These are phyloP conservation scores for Pachliopta kotzebuea DNA, from an alignment of 2,888 invertebrate genomes.

Conservation along the genomic window DNA sequence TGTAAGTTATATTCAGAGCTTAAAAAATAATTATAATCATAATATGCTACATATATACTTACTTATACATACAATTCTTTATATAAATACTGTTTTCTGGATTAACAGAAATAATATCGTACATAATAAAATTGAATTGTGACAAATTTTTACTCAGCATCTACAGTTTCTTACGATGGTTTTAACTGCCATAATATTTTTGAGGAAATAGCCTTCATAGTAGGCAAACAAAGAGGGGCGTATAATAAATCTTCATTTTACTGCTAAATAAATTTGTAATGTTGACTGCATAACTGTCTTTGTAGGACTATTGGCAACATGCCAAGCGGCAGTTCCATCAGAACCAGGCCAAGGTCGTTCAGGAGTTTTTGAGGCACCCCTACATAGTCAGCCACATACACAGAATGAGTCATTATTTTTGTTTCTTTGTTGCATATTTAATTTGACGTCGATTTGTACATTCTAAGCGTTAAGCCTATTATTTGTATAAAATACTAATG, in stretches of 20 bases:
- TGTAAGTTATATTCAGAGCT: no score
- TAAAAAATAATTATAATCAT: no score
- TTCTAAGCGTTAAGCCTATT: no score
- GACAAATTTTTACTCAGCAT: constrained; percentile 5
- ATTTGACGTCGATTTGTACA: neutral
- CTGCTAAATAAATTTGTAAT: constrained; percentile 36
- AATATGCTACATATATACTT: no score
- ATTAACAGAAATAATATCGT: neutral
- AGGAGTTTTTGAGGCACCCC: neutral
- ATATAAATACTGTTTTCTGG: no score
- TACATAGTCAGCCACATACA: neutral
- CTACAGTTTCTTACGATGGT: constrained; percentile 5
- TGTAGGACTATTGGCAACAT: constrained; percentile 32
- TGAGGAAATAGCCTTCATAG: constrained; percentile 24
- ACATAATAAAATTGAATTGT: neutral
- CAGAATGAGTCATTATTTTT: neutral
- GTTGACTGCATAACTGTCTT: constrained; percentile 36
- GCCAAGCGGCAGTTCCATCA: constrained; percentile 30
- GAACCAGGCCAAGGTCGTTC: constrained; percentile 12
- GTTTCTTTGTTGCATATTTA: neutral
- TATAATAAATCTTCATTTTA: constrained; percentile 35
- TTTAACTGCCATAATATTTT: constrained; percentile 20
- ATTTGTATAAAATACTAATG: no score
- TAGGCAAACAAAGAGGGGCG: constrained; percentile 23
- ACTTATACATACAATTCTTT: no score